Conservation (phyloP, 37 sponge, comb jelly and placozoan genomes). For the Beroe forskalii region DNA sequence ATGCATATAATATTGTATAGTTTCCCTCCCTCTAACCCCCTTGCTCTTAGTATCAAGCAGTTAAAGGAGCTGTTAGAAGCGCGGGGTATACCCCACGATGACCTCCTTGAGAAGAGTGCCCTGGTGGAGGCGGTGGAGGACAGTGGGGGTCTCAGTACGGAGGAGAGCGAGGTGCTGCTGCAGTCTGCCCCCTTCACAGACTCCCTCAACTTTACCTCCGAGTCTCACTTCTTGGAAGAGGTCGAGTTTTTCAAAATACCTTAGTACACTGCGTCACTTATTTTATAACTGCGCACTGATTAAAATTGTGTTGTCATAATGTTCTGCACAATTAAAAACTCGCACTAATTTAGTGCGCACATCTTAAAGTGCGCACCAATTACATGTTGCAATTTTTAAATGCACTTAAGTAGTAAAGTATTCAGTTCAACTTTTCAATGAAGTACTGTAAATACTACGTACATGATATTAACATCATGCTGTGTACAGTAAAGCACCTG, state of each 20-base stretch:
- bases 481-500: too few species aligned
- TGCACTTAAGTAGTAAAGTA: too few species aligned
- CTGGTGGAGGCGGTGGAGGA: slow-evolving; percentile 45
- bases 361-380: too few species aligned
- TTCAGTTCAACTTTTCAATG: too few species aligned
- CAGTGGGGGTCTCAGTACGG: slow-evolving; percentile 50
- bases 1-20: not conserved
- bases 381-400: too few species aligned
- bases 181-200: slow-evolving; percentile 22
- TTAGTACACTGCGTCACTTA: too few species aligned
- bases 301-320: too few species aligned
- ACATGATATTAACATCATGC: too few species aligned
- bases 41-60: slow-evolving; percentile 20
- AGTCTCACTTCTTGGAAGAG: slow-evolving; percentile 57
- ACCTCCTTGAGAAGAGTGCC: slow-evolving; percentile 33
- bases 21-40: not conserved
- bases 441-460: too few species aligned
- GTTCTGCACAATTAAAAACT: too few species aligned
- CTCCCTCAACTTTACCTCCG: slow-evolving; percentile 62
- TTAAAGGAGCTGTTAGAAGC: slow-evolving; percentile 42
- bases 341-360: too few species aligned
- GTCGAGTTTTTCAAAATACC: not conserved
- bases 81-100: slow-evolving; percentile 59
- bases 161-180: slow-evolving; percentile 49
- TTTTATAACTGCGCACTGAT: too few species aligned